Evolutionary conservation across 2,113 vertebrate genomes (phyloP).

Genomic region (Xiphias gladius): DNA sequence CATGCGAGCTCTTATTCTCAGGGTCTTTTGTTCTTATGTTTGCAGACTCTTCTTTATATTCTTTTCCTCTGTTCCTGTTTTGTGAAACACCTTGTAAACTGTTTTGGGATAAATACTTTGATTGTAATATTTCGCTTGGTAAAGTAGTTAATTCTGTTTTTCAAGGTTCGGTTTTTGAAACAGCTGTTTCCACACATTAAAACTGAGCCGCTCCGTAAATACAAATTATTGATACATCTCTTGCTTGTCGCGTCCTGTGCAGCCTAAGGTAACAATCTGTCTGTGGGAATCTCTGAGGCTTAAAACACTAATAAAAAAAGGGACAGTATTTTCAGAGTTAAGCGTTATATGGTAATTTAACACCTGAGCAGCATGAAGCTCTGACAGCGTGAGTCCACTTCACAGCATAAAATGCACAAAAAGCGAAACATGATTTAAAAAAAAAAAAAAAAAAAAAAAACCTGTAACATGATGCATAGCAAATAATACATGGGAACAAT

Average conservation of each 20-base stretch:
- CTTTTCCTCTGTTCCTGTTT: background rate
- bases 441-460: background rate
- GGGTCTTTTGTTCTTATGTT: too few species aligned
- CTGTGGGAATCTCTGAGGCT: background rate
- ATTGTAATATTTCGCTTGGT: background rate
- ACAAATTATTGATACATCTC: background rate
- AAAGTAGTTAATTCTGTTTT: background rate
- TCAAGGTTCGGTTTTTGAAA: too few species aligned
- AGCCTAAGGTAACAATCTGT: background rate
- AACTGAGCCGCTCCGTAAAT: background rate
- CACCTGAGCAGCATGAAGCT: constrained; percentile 56
- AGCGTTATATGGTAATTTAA: constrained; percentile 28
- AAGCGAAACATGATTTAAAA: constrained; percentile 18
- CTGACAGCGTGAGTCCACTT: constrained; percentile 9
- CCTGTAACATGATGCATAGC: background rate
- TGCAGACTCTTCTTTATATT: background rate
- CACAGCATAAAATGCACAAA: constrained; percentile 45
- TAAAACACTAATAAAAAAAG: background rate
- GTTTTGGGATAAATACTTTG: background rate
- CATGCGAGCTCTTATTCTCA: background rate
- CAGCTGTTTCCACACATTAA: constrained; percentile 1
- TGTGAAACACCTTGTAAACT: background rate
- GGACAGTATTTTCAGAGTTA: constrained; percentile 3
- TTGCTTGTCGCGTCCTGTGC: background rate
- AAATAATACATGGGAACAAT: constrained; percentile 4